phyloP scores from a whole-genome alignment of 2,797 vertebrate species.

The Eremophila alpestris region DNA sequence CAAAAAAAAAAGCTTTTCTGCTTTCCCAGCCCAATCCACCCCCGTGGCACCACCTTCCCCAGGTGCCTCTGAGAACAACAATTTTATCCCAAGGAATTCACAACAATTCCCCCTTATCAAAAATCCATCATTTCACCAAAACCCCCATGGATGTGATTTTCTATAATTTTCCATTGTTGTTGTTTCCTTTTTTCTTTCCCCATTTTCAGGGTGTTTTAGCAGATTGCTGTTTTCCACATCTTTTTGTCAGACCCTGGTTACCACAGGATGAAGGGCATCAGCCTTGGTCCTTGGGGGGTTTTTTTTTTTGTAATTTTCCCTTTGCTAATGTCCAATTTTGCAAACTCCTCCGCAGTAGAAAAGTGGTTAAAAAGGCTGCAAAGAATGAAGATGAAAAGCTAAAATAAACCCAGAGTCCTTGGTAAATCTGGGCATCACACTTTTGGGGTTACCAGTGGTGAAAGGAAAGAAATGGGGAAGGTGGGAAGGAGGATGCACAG shows the following conservation, averaged over 20 bases:
- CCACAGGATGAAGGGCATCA: neutral
- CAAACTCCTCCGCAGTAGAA: neutral
- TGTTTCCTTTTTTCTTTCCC: neutral
- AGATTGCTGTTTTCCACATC: neutral
- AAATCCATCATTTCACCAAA: neutral
- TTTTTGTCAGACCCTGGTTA: neutral
- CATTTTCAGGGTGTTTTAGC: neutral
- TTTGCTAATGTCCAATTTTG: neutral
- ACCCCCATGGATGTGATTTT: neutral
- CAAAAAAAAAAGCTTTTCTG: neutral
- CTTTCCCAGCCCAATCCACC: neutral
- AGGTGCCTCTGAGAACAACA: neutral
- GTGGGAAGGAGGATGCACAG: neutral
- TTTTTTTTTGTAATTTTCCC: neutral
- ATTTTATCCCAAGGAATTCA: neutral
- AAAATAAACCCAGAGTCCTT: neutral
- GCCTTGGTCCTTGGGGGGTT: neutral
- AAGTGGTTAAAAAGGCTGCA: neutral
- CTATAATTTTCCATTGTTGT: neutral
- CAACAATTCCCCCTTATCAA: neutral
- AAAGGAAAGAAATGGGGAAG: neutral
- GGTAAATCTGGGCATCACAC: neutral
- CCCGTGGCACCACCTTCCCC: accelerated
- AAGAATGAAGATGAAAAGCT: neutral
- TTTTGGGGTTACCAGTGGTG: neutral